A percentile compares a stretch with the other conserved stretches of the same genome.
phyloP scores from a whole-genome alignment of 2,113 vertebrate genomes.

The Apistogramma diplotaenia region DNA sequence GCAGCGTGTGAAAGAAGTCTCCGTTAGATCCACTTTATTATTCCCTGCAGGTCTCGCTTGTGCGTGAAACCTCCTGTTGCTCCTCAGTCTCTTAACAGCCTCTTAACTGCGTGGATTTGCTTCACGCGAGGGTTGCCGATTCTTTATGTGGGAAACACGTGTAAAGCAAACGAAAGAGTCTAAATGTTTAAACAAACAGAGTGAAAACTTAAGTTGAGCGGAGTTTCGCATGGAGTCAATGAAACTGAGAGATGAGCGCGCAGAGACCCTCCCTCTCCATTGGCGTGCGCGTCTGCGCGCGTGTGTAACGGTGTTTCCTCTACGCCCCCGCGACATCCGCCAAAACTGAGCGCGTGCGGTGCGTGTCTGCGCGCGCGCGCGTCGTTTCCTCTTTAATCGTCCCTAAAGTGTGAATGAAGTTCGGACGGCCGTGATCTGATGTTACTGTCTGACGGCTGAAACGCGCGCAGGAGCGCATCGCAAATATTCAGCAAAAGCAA shows the following conservation, averaged over 20 bases:
- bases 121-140: background rate
- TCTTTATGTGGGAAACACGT: background rate
- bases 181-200: background rate
- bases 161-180: background rate
- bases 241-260: constrained; percentile 19
- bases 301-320: constrained; percentile 33
- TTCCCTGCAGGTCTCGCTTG: background rate
- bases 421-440: constrained; percentile 16
- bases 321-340: background rate
- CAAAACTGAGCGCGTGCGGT: background rate
- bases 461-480: background rate
- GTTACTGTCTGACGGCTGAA: background rate
- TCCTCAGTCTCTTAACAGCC: background rate
- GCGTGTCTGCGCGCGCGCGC: constrained; percentile 1
- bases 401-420: constrained; percentile 24
- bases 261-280: constrained; percentile 18
- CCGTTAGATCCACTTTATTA: background rate
- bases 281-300: background rate
- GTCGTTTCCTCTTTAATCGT: constrained; percentile 44
- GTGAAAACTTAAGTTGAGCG: background rate
- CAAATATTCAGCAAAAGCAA: background rate
- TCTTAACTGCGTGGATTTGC: background rate
- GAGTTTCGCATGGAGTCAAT: constrained; percentile 5
- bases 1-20: background rate
- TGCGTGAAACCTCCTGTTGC: constrained; percentile 52